A percentile compares a stretch with the other conserved stretches of the same genome.
Conservation (phyloP, 1,140 invertebrate genomes). For the Ooceraea biroi region DNA sequence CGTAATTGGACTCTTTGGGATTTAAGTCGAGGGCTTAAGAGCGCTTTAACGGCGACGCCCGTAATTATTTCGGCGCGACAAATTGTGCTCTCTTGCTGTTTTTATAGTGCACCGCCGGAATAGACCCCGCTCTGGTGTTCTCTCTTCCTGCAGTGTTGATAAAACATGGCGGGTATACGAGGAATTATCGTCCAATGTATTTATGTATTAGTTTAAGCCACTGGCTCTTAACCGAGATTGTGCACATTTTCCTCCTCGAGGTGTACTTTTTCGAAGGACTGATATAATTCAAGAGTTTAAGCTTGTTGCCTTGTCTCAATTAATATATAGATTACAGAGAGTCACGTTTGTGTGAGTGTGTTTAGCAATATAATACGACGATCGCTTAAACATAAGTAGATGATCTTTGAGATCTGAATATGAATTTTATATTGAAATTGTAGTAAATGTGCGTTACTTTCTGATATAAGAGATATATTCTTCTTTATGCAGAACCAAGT, state of each 20-base stretch:
- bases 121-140: not conserved
- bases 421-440: too few species aligned
- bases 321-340: too few species aligned
- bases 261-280: not conserved
- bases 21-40: constrained; percentile 32
- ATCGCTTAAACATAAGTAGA: too few species aligned
- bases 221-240: not conserved
- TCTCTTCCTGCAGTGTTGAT: not conserved
- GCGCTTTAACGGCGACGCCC: not conserved
- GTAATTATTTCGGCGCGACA: constrained; percentile 41
- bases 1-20: constrained; percentile 50
- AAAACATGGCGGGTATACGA: not conserved
- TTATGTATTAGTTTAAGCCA: not conserved
- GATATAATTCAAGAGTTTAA: too few species aligned
- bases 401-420: too few species aligned
- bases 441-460: too few species aligned
- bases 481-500: too few species aligned
- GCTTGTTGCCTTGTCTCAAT: too few species aligned
- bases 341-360: too few species aligned
- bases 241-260: too few species aligned
- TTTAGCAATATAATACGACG: too few species aligned
- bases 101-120: not conserved
- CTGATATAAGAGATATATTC: too few species aligned
- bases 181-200: not conserved
- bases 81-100: constrained; percentile 16